Conservation (phyloP, 2,888 invertebrate species). For the Polymixis lichenea region DNA sequence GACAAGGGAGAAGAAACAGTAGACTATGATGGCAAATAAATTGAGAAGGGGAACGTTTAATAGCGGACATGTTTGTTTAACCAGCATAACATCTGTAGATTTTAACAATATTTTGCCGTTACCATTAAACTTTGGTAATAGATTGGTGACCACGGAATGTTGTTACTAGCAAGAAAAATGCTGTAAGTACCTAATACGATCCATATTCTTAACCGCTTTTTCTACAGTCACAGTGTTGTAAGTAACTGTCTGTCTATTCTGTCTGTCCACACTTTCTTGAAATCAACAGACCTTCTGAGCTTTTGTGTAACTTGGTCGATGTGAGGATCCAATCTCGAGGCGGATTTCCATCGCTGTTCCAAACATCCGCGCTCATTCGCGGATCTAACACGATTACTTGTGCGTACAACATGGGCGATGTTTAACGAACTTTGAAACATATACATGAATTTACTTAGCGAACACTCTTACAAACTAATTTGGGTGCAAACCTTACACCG, state of each 20-base stretch:
- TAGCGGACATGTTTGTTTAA: too few relatives aligned
- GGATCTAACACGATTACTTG: constrained; percentile 61
- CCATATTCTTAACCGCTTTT: neutral
- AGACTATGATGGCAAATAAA: neutral
- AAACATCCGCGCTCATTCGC: constrained; percentile 58
- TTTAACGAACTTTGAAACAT: constrained; percentile 50
- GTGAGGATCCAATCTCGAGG: constrained; percentile 60
- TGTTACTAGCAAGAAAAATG: too few relatives aligned
- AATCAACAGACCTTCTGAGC: constrained; percentile 25
- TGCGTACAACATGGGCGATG: constrained; percentile 52
- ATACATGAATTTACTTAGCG: constrained; percentile 38
- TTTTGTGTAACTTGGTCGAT: neutral
- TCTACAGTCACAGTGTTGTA: too few relatives aligned
- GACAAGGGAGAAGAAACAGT: neutral
- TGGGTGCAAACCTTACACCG: constrained; percentile 28
- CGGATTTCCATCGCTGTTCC: constrained; percentile 63
- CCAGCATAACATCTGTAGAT: neutral
- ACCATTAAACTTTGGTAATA: too few relatives aligned
- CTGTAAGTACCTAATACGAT: too few relatives aligned
- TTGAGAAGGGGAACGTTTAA: neutral
- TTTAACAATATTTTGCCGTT: too few relatives aligned
- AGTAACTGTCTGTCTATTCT: too few relatives aligned
- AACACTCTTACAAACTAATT: constrained; percentile 51
- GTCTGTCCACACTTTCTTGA: neutral
- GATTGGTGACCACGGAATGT: neutral